These are phyloP conservation scores for Polypedilum vanderplanki DNA, from an alignment of 1,140 invertebrate genomes.

Conservation along the genomic window DNA sequence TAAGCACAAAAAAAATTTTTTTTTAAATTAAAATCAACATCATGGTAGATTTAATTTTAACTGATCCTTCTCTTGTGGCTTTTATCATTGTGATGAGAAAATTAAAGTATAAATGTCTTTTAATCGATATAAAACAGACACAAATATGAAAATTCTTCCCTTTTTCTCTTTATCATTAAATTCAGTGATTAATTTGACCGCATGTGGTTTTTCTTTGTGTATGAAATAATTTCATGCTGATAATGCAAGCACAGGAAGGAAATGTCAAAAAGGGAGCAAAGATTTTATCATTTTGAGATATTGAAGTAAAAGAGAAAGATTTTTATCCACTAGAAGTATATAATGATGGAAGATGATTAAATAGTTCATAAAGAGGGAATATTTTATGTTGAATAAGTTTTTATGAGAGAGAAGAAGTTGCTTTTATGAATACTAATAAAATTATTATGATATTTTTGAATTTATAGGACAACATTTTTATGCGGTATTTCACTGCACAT, in stretches of 20 bases:
- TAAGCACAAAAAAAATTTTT: neutral
- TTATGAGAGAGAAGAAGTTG: too few species aligned
- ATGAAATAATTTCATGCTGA: neutral
- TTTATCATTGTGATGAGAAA: neutral
- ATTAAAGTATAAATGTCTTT: neutral
- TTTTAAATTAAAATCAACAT: neutral
- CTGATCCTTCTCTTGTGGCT: neutral
- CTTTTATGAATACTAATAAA: too few species aligned
- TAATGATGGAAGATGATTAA: too few species aligned
- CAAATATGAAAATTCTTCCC: constrained; percentile 1
- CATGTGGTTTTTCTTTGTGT: constrained; percentile 10
- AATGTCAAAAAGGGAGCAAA: too few species aligned
- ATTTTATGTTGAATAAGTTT: too few species aligned
- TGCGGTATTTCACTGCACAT: too few species aligned
- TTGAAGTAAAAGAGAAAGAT: too few species aligned
- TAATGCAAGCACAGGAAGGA: neutral
- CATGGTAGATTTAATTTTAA: neutral
- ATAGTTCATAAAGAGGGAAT: too few species aligned
- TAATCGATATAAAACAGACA: neutral
- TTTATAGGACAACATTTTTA: too few species aligned
- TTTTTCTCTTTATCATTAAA: constrained; percentile 1
- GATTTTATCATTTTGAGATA: too few species aligned
- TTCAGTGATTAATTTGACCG: constrained; percentile 17
- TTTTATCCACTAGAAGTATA: too few species aligned
- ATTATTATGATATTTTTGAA: too few species aligned